Evolutionary conservation across 2,113 vertebrate genomes (phyloP).

Genomic region (Megaptera novaeangliae): DNA sequence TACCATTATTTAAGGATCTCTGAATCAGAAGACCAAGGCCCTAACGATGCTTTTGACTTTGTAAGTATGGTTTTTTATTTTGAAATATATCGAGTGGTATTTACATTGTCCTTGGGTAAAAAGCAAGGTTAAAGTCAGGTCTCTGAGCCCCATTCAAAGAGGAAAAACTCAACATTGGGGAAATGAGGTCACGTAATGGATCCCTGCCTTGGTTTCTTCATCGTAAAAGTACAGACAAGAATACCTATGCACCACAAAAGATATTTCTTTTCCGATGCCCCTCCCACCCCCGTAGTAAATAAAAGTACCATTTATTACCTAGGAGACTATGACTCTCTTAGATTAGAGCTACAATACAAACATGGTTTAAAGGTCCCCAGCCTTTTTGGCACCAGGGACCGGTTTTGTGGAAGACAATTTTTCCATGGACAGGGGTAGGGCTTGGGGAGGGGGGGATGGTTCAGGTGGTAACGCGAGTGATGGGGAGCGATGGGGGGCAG

Average conservation of each 20-base stretch:
- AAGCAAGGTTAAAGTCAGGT: not conserved
- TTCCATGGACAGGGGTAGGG: no score
- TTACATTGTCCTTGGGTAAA: not conserved
- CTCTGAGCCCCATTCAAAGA: not conserved
- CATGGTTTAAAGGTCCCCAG: not conserved
- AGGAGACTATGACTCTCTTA: not conserved
- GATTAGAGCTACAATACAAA: not conserved
- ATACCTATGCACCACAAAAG: not conserved
- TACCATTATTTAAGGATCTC: not conserved
- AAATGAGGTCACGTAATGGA: not conserved
- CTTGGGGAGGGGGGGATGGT: no score
- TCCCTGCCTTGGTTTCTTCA: not conserved
- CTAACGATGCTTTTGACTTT: not conserved
- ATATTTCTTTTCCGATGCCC: not conserved
- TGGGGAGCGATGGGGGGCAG: no score
- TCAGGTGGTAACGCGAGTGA: no score
- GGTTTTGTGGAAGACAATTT: no score
- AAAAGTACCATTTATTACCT: not conserved
- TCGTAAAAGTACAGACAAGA: not conserved
- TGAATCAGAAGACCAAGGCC: constrained; percentile 1
- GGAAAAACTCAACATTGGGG: not conserved
- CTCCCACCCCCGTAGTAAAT: not conserved
- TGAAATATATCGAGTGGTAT: not conserved
- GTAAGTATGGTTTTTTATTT: not conserved
- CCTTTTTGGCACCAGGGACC: no score